Conservation (phyloP, 2,888 invertebrate species). For the Drosophila falleni region DNA sequence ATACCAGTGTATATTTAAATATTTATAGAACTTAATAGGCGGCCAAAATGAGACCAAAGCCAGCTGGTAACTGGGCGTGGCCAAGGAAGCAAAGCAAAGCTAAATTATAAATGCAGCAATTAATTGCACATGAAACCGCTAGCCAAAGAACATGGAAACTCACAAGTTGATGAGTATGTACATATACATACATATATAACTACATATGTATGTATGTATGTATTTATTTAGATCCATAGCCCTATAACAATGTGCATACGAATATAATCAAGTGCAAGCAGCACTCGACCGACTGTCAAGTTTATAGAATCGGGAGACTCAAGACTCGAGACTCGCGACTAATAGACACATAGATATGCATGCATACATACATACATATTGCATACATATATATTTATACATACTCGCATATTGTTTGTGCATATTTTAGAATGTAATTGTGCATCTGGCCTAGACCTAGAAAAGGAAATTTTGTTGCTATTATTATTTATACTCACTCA, state of each 20-base stretch:
- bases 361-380: constrained; percentile 2
- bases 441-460: constrained; percentile 85
- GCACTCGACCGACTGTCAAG: constrained; percentile 48
- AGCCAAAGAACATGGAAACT: neutral
- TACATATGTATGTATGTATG: too few relatives aligned
- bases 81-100: neutral
- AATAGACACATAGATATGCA: constrained; percentile 32
- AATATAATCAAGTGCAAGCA: constrained; percentile 47
- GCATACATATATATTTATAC: neutral
- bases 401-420: constrained; percentile 53
- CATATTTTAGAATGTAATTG: constrained; percentile 84
- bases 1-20: constrained; percentile 23
- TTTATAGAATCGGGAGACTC: constrained; percentile 53
- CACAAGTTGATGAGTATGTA: neutral
- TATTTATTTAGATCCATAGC: constrained; percentile 5
- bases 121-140: constrained; percentile 18
- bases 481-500: constrained; percentile 73
- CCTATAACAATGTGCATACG: constrained; percentile 13
- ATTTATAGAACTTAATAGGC: constrained; percentile 35
- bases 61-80: constrained; percentile 29
- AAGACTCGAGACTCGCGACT: constrained; percentile 40
- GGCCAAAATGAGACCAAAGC: constrained; percentile 29
- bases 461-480: constrained; percentile 85
- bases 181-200: constrained; percentile 6
- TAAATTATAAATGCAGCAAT: constrained; percentile 34